Percentiles rank a stretch among this genome's conserved stretches.
Conservation (phyloP, 2,888 invertebrate species). For the Crossocerus cetratus region DNA sequence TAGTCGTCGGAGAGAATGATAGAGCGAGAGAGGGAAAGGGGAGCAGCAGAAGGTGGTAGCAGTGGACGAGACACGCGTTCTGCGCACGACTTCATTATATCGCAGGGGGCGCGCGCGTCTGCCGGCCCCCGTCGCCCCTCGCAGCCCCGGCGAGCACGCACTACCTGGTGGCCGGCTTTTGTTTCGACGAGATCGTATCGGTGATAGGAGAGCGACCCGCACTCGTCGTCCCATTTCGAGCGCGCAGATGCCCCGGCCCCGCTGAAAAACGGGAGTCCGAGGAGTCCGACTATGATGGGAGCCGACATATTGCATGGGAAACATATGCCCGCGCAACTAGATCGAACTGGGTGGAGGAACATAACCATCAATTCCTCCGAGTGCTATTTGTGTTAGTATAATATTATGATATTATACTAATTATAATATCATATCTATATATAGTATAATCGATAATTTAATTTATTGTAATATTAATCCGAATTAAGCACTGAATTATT, state of each 20-base stretch:
- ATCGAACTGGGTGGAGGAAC: too few species aligned
- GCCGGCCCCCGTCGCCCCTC: constrained; percentile 33
- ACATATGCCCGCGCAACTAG: constrained; percentile 58
- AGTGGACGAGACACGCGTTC: constrained; percentile 21
- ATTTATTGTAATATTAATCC: too few species aligned
- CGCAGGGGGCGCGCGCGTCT: constrained; percentile 13
- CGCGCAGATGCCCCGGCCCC: constrained; percentile 68
- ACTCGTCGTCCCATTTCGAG: constrained; percentile 53
- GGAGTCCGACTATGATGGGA: constrained; percentile 54
- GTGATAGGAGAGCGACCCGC: constrained; percentile 13
- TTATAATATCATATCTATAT: too few species aligned
- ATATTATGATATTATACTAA: too few species aligned
- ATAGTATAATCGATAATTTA: too few species aligned
- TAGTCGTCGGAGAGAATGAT: constrained; percentile 18
- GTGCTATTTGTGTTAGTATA: too few species aligned
- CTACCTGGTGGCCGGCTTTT: constrained; percentile 67
- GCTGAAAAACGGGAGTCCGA: constrained; percentile 46
- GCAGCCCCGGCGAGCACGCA: too few species aligned
- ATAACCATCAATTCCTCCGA: too few species aligned
- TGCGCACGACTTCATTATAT: constrained; percentile 57
- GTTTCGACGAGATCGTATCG: constrained; percentile 70
- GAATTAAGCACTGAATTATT: too few species aligned
- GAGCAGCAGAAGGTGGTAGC: not conserved
- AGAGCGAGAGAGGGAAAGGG: not conserved
- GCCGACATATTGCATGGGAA: constrained; percentile 65